Conservation (phyloP, 1,140 invertebrate genomes). For the Drosophila triauraria region DNA sequence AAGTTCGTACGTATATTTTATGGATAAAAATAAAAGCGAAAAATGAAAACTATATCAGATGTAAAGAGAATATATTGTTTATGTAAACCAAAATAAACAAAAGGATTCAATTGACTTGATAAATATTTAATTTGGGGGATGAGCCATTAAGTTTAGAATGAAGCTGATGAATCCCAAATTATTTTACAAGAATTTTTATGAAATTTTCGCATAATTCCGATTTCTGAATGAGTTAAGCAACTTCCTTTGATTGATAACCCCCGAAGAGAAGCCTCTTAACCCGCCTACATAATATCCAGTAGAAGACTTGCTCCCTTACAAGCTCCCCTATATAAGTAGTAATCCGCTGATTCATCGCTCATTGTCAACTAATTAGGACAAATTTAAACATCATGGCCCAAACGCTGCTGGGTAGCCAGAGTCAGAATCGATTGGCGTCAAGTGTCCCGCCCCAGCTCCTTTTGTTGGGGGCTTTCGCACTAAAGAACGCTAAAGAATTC, state of each 20-base stretch:
- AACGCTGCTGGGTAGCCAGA: constrained; percentile 39
- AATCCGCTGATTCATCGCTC: constrained; percentile 71
- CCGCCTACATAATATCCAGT: constrained; percentile 11
- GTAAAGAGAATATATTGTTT: constrained; percentile 57
- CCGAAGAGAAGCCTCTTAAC: not conserved
- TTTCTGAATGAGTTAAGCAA: constrained; percentile 5
- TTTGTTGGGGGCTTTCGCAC: constrained; percentile 39
- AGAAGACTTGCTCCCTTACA: not conserved
- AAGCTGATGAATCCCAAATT: not conserved
- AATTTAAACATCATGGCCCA: constrained; percentile 73
- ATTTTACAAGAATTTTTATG: too few relatives aligned
- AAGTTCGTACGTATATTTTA: constrained; percentile 78
- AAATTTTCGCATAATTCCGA: not conserved
- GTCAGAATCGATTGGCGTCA: constrained; percentile 14
- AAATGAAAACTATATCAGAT: constrained; percentile 40
- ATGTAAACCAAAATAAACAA: constrained; percentile 54
- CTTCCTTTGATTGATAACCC: constrained; percentile 11
- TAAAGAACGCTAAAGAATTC: constrained; percentile 70
- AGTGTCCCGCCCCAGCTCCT: constrained; percentile 40
- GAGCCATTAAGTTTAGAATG: too few relatives aligned
- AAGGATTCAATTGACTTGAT: not conserved
- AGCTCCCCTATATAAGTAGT: not conserved
- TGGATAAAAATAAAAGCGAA: constrained; percentile 53
- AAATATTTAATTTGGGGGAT: not conserved
- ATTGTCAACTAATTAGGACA: constrained; percentile 84